Base-by-base conservation (phyloP, 2,113 vertebrate species). In the Microtus montanus region DNA sequence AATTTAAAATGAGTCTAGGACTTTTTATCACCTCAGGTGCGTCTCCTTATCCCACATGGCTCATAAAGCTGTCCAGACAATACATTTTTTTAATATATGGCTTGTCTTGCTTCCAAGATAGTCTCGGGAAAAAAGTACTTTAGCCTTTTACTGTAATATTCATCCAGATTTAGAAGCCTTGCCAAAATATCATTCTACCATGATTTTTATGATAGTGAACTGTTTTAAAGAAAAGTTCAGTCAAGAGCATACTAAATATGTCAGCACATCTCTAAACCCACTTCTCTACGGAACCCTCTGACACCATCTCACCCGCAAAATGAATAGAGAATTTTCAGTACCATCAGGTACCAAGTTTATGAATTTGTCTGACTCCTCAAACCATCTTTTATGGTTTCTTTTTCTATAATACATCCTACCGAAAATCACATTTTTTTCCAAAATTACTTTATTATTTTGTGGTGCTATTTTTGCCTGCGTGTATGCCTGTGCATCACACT, bases 81-180 rank as follows among this genome's bases (percentile, higher is more conserved):
- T 73, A 35, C 47, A 49, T 87, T 97, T 94, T 93, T 94, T 94
- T 90, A 44, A 94, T 95, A 85, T 47, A 88, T 92, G 88, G 11
- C 33, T 77, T 88, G 68, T 74, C 85, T 92, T 93, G 93, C 87
- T 89, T 94, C 70, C 35, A n/a, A 82, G 92, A 82, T 79, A 88
- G 90, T 87, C 87, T 96, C 93, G 94, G 2, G 78, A 93, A 91
- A 41, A 41, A 94, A 94, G 84, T 79, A 95, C n/a, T 97, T 97
- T 96, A 73, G 15, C 15, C 58, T 95, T 90, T 95, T 80, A 87
- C 64, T 75, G 5, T 91, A 97, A 95, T 97, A 96, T 92, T 82
- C 75, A 94, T 85, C 92, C 77, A 94, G 79, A 90, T 75, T 84
- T 94, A 95, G 87, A 86, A 85, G 49, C 75, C 95, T 94, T 93